These are phyloP conservation scores for Didymodactylos carnosus DNA, from an alignment of 2,888 invertebrate species.

Conservation along the genomic window DNA sequence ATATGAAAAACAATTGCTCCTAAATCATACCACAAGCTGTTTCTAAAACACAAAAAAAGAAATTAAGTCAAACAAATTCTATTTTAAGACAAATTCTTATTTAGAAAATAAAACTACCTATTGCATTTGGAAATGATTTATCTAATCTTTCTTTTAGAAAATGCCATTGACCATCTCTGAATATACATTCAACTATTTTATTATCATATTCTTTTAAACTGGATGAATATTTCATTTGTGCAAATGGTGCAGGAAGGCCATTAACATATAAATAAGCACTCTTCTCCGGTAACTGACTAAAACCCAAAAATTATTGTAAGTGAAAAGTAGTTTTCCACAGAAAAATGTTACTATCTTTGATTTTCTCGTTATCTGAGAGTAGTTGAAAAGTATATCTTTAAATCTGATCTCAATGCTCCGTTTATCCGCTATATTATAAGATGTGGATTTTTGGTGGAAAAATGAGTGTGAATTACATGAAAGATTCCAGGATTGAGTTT, in stretches of 20 bases:
- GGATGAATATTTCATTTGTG: slow-evolving; percentile 38
- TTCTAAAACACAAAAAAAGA: not conserved
- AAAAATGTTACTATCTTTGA: not conserved
- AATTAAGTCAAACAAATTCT: not conserved
- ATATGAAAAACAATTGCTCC: no score
- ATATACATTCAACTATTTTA: slow-evolving; percentile 86
- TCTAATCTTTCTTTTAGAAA: slow-evolving; percentile 88
- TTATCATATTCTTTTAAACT: not conserved
- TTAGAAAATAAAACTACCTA: not conserved
- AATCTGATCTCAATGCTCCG: no score
- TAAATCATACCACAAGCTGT: not conserved
- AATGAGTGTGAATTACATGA: no score
- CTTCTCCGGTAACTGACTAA: slow-evolving; percentile 46
- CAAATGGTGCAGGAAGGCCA: slow-evolving; percentile 48
- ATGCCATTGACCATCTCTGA: slow-evolving; percentile 50
- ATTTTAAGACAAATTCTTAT: not conserved
- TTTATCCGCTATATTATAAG: no score
- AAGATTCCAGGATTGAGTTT: no score
- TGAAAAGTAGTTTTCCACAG: not conserved
- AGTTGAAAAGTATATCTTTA: no score
- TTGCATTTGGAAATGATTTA: slow-evolving; percentile 69
- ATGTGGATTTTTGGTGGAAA: no score
- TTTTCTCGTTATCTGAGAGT: no score
- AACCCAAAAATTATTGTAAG: slow-evolving; percentile 19
- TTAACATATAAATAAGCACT: slow-evolving; percentile 53